These are phyloP conservation scores for Artemia franciscana DNA, from an alignment of 1,140 invertebrate species.

Conservation along the genomic window DNA sequence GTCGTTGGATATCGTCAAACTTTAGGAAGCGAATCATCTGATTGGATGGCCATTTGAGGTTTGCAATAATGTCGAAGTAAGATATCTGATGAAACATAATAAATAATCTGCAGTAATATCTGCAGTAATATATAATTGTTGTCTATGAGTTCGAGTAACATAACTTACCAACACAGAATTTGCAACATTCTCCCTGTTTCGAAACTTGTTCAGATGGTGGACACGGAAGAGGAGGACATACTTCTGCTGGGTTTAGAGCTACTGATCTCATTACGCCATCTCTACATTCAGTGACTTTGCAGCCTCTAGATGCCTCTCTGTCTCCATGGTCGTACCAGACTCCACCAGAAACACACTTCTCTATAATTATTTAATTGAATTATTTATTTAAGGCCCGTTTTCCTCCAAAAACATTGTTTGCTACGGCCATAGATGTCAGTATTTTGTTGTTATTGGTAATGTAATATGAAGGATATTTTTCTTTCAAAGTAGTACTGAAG, in stretches of 20 bases:
- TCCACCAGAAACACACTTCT: constrained; percentile 47
- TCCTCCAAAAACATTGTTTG: not conserved
- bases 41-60: too few relatives aligned
- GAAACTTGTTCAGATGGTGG: constrained; percentile 45
- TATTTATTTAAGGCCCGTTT: not conserved
- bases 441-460: not conserved
- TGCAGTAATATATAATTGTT: too few relatives aligned
- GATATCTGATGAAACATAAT: too few relatives aligned
- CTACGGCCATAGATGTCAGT: not conserved
- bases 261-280: constrained; percentile 57
- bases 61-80: too few relatives aligned
- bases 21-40: too few relatives aligned
- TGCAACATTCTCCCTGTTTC: constrained; percentile 64
- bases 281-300: constrained; percentile 44
- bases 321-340: constrained; percentile 62
- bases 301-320: constrained; percentile 37
- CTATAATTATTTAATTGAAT: constrained; percentile 25
- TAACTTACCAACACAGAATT: constrained; percentile 62
- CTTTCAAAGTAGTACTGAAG: not conserved
- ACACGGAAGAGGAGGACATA: constrained; percentile 58
- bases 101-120: too few relatives aligned
- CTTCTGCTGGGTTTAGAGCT: constrained; percentile 39
- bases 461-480: not conserved
- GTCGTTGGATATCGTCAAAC: too few relatives aligned
- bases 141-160: too few relatives aligned